These are phyloP conservation scores for Sarcophaga bullata DNA, from an alignment of 1,140 invertebrate species.

Conservation along the genomic window DNA sequence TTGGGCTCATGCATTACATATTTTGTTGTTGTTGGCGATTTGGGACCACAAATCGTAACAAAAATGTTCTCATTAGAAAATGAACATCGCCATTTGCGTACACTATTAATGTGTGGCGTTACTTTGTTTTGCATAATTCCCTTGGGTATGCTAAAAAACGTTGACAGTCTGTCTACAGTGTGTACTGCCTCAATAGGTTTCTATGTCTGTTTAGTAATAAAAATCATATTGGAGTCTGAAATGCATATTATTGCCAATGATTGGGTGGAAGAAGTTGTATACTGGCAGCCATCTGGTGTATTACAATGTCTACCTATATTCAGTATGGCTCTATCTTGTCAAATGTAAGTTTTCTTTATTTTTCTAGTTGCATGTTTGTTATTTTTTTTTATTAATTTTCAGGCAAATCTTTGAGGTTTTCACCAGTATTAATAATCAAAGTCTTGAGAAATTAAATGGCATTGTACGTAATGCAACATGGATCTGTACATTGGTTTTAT, in stretches of 20 bases:
- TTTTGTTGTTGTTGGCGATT: slow-evolving; percentile 97
- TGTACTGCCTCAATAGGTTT: slow-evolving; percentile 91
- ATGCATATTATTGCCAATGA: slow-evolving; percentile 77
- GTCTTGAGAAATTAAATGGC: slow-evolving; percentile 87
- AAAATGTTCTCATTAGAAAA: slow-evolving; percentile 82
- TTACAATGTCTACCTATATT: slow-evolving; percentile 94
- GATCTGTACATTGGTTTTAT: slow-evolving; percentile 88
- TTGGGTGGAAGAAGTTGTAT: slow-evolving; percentile 80
- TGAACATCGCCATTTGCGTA: slow-evolving; percentile 65
- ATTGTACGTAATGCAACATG: slow-evolving; percentile 89
- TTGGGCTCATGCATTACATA: slow-evolving; percentile 95
- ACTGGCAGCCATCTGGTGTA: slow-evolving; percentile 86
- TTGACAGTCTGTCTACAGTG: slow-evolving; percentile 88
- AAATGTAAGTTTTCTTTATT: slow-evolving; percentile 76
- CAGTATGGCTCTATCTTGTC: slow-evolving; percentile 94
- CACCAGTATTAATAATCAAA: slow-evolving; percentile 87
- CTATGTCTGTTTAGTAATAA: slow-evolving; percentile 88
- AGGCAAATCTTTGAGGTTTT: slow-evolving; percentile 97
- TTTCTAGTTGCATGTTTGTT: not conserved
- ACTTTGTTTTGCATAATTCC: slow-evolving; percentile 90
- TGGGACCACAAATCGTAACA: slow-evolving; percentile 89
- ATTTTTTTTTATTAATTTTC: slow-evolving; percentile 42
- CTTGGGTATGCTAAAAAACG: slow-evolving; percentile 87
- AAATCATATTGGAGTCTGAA: slow-evolving; percentile 83
- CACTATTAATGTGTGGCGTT: slow-evolving; percentile 67